Conservation (phyloP, 2,113 vertebrate genomes). For the mouse (Mus musculus) region GRCm39 chr17:29339501-29340000, state of each 20-base stretch:
- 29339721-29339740: not conserved
- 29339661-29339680: not conserved
- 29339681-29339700: not conserved
- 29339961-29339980: slow-evolving; percentile 74
- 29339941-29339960: not conserved
- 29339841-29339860: slow-evolving; percentile 77
- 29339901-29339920: rapidly evolving
- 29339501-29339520: not conserved
- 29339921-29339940: not conserved
- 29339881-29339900: slow-evolving; percentile 72
- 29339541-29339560: not conserved
- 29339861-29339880: slow-evolving; percentile 89
- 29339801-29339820: not conserved
- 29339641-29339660: not conserved
- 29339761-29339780: not conserved
- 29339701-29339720: not conserved
- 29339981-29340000: slow-evolving; percentile 66
- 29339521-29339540: not conserved
- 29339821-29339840: slow-evolving; percentile 81
- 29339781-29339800: not conserved
- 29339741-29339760: not conserved
- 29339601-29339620: not conserved
- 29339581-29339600: not conserved
- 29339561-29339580: too few relatives aligned
- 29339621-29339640: too few relatives aligned